These are phyloP conservation scores for Tridacna crocea DNA, from an alignment of 2,888 invertebrate species.

Conservation along the genomic window DNA sequence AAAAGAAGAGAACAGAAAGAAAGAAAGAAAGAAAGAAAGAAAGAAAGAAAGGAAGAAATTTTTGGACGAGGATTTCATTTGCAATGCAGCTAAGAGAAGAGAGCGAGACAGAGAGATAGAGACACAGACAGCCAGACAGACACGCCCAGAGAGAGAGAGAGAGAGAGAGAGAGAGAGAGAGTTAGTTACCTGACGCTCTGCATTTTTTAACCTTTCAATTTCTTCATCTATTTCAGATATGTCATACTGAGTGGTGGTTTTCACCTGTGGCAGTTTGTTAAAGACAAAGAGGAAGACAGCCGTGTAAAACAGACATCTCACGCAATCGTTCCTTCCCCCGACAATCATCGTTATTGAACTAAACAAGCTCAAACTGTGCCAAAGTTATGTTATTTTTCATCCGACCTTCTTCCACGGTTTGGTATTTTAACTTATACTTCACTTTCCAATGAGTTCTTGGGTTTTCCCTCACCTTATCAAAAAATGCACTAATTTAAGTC, in stretches of 20 bases:
- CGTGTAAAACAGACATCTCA: neutral
- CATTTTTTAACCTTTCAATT: neutral
- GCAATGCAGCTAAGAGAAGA: neutral
- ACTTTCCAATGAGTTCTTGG: too few species aligned
- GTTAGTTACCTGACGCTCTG: neutral
- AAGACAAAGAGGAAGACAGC: neutral
- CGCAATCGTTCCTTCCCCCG: neutral
- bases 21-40: too few species aligned
- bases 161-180: neutral
- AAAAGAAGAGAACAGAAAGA: too few species aligned
- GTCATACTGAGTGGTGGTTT: neutral
- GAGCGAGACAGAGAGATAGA: neutral
- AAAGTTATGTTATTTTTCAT: too few species aligned
- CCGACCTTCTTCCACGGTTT: too few species aligned
- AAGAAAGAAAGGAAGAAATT: neutral
- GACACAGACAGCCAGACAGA: neutral
- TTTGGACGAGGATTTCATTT: neutral
- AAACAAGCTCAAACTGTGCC: too few species aligned
- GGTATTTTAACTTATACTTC: too few species aligned
- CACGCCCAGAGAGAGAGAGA: neutral
- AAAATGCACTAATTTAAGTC: too few species aligned
- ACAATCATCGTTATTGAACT: neutral
- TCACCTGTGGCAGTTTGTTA: neutral
- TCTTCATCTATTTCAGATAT: slow-evolving; percentile 1
- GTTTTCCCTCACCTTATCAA: too few species aligned